Conservation (phyloP, 1,140 invertebrate genomes). For the Asobara japonica region DNA sequence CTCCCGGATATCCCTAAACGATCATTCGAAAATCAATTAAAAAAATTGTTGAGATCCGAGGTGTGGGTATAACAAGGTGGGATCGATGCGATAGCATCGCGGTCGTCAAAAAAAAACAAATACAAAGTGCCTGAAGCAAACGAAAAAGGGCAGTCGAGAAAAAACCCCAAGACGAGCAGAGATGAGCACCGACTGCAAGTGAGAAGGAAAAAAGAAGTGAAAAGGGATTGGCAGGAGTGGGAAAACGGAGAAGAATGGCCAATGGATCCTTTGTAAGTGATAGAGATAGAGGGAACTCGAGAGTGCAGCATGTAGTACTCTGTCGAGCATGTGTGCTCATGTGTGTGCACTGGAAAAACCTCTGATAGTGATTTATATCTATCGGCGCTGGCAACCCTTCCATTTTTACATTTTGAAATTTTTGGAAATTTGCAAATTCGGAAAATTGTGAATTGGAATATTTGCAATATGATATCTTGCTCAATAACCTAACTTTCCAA, state of each 20-base stretch:
- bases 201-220: not conserved
- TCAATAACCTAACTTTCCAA: no score
- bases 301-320: not conserved
- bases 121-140: not conserved
- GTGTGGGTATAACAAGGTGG: slow-evolving; percentile 9
- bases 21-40: slow-evolving; percentile 31
- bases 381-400: slow-evolving; percentile 22
- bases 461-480: no score
- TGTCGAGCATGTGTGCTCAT: not conserved
- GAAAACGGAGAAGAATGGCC: slow-evolving; percentile 16
- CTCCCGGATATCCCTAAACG: not conserved
- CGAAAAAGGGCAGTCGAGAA: slow-evolving; percentile 3
- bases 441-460: no score
- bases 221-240: slow-evolving; percentile 2
- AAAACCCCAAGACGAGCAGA: not conserved
- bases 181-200: not conserved
- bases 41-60: not conserved
- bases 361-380: slow-evolving; percentile 52
- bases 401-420: no score
- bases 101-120: not conserved
- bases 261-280: slow-evolving; percentile 15
- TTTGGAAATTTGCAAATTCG: no score
- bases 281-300: slow-evolving; percentile 17
- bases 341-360: not conserved
- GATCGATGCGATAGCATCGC: slow-evolving; percentile 11